Evolutionary conservation across 2,888 invertebrate genomes (phyloP).

Genomic region (Sphinx pinastri): DNA sequence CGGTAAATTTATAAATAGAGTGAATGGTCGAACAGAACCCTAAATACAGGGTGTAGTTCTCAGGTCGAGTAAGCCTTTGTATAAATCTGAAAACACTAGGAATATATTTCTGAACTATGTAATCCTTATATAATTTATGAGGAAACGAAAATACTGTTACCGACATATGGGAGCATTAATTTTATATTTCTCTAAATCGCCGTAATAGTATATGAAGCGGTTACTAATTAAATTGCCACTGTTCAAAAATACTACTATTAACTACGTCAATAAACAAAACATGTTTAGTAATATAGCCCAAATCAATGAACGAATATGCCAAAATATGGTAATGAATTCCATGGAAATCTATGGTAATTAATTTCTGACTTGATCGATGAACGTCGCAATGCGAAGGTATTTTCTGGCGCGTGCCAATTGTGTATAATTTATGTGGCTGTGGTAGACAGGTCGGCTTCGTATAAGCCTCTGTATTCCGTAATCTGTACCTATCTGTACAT

Average conservation of each 20-base stretch:
- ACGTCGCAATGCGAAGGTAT: slow-evolving; percentile 20
- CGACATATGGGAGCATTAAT: no score
- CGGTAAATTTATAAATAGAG: neutral
- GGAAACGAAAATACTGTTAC: no score
- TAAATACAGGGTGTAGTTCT: no score
- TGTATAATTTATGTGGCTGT: slow-evolving; percentile 41
- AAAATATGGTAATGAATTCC: slow-evolving; percentile 1
- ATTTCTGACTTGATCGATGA: slow-evolving; percentile 32
- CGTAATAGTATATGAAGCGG: no score
- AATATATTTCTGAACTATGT: no score
- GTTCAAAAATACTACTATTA: no score
- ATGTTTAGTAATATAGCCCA: neutral
- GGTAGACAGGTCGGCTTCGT: slow-evolving; percentile 37
- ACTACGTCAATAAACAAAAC: neutral
- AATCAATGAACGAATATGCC: neutral
- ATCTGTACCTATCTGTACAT: slow-evolving; percentile 29
- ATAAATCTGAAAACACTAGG: no score
- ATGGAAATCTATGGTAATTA: slow-evolving; percentile 34
- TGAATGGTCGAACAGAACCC: no score
- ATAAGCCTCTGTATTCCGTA: slow-evolving; percentile 36
- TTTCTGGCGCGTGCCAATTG: slow-evolving; percentile 38
- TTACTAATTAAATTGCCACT: no score
- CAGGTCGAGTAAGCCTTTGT: no score
- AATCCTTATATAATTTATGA: no score
- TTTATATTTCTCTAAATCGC: no score